These are phyloP conservation scores for Carassius gibelio DNA, from an alignment of 2,113 vertebrate genomes.

Conservation along the genomic window DNA sequence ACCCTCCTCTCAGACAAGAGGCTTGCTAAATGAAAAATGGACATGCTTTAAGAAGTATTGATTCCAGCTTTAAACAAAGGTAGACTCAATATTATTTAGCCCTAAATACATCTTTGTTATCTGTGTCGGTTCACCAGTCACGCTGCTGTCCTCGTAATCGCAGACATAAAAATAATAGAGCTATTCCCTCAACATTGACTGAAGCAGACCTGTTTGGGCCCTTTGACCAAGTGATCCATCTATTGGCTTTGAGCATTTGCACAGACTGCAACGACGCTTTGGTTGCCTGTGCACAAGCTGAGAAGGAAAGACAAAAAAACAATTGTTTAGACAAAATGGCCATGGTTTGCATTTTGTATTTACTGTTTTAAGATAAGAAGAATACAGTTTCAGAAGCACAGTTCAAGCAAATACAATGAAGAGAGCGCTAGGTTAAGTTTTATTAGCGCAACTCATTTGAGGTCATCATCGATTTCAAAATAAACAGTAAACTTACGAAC, in stretches of 20 bases:
- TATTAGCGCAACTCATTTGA: not conserved
- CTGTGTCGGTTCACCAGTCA: conserved; percentile 74
- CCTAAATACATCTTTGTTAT: conserved; percentile 87
- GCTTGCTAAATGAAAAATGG: conserved; percentile 84
- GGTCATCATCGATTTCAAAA: not conserved
- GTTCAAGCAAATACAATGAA: conserved; percentile 11
- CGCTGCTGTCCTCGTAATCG: conserved; percentile 79
- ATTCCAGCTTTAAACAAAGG: conserved; percentile 85
- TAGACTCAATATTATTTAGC: conserved; percentile 86
- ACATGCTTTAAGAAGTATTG: conserved; percentile 83
- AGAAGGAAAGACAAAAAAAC: conserved; percentile 8
- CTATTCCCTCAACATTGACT: conserved; percentile 77
- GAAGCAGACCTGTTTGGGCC: conserved; percentile 68
- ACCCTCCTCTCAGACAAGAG: conserved; percentile 76
- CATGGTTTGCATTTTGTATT: not conserved
- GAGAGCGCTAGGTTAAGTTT: not conserved
- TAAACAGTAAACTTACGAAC: not conserved
- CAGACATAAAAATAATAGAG: conserved; percentile 82
- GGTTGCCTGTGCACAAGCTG: conserved; percentile 5
- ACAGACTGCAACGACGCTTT: conserved; percentile 3
- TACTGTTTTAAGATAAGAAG: not conserved
- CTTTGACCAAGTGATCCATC: conserved; percentile 73
- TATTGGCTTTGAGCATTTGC: conserved; percentile 62
- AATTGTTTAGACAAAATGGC: conserved; percentile 17
- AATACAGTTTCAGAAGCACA: not conserved